Base-by-base conservation (phyloP, 2,888 invertebrate species). In the Leptinotarsa haldemani region DNA sequence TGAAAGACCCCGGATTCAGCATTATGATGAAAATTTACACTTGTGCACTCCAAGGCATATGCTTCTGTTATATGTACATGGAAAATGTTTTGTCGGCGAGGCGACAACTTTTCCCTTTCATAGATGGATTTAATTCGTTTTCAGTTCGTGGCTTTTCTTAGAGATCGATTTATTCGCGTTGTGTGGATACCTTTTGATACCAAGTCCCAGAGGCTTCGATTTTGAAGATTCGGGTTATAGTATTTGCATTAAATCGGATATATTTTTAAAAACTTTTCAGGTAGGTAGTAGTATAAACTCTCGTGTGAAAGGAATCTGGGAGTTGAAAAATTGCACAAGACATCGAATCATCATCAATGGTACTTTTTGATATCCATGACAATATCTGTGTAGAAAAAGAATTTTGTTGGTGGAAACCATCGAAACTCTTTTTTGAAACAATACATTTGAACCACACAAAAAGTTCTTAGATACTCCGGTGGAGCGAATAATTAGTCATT, bases 1-100 rank as follows among this genome's bases (percentile, higher is more conserved):
- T 86, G 86, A 87, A 86, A 87, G 83, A 83, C 84, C 83, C 84
- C 81, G 86, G 86, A 86, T 86, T 86, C 86, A 82, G 84, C 82
- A 87, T 87, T 87, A 87, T 87, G 86, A 86, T 87, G 87, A 87
- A 87, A 87, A 87, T 87, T 87, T 87, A 87, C 87, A 87, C 87
- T 87, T 87, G 87, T 87, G 87, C 87, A 87, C 87, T 87, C 87
- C 85, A 87, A 86, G 87, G 86, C 87, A 85, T 84, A 85, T 85
- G 85, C 84, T 83, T 78, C 74, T 85, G 85, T 85, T 84, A 71
- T 65, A 70, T 65, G 69, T 72, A 69, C 69, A 76, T 30, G 71
- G 70, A 71, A 74, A 84, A 83, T 80, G 84, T 82, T 84, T 85
- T 86, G 30, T 69, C 61, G 53, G 25, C 65, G 64, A 20, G 52